These are phyloP conservation scores for Pyrrhia umbra DNA, from an alignment of 2,888 invertebrate species.

Conservation along the genomic window DNA sequence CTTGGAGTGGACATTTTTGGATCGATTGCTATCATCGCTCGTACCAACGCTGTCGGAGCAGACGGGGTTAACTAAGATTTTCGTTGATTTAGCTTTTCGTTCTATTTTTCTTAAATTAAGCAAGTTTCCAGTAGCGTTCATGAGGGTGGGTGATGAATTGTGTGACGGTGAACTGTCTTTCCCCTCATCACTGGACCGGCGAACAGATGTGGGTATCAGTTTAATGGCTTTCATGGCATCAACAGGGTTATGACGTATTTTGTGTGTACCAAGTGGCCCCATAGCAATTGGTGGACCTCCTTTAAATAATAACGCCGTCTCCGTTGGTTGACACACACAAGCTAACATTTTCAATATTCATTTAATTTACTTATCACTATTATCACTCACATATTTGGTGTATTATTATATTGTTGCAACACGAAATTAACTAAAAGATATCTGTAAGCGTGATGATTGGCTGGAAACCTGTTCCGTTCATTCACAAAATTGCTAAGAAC, in stretches of 20 bases:
- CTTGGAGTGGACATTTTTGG: slow-evolving; percentile 78
- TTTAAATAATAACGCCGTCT: slow-evolving; percentile 89
- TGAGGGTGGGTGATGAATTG: slow-evolving; percentile 78
- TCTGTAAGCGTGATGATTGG: slow-evolving; percentile 50
- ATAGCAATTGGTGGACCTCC: slow-evolving; percentile 88
- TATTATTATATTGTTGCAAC: slow-evolving; percentile 46
- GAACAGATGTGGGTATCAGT: slow-evolving; percentile 75
- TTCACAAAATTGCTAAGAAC: slow-evolving; percentile 12
- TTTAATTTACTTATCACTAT: slow-evolving; percentile 74
- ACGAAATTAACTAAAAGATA: slow-evolving; percentile 22
- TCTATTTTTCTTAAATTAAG: slow-evolving; percentile 86
- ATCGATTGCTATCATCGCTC: slow-evolving; percentile 84
- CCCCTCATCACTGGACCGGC: slow-evolving; percentile 75
- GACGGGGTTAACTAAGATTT: slow-evolving; percentile 87
- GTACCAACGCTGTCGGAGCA: slow-evolving; percentile 83
- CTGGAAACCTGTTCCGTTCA: slow-evolving; percentile 66
- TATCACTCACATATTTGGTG: slow-evolving; percentile 81
- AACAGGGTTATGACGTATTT: slow-evolving; percentile 79
- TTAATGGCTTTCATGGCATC: slow-evolving; percentile 81
- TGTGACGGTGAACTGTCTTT: slow-evolving; percentile 79
- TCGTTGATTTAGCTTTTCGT: slow-evolving; percentile 86
- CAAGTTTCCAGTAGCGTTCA: slow-evolving; percentile 79
- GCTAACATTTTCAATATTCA: slow-evolving; percentile 91
- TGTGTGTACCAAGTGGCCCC: slow-evolving; percentile 88
- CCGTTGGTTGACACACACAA: slow-evolving; percentile 92